phyloP scores from a whole-genome alignment of 2,888 invertebrate species.

The Lepeophtheirus nordmannii region DNA sequence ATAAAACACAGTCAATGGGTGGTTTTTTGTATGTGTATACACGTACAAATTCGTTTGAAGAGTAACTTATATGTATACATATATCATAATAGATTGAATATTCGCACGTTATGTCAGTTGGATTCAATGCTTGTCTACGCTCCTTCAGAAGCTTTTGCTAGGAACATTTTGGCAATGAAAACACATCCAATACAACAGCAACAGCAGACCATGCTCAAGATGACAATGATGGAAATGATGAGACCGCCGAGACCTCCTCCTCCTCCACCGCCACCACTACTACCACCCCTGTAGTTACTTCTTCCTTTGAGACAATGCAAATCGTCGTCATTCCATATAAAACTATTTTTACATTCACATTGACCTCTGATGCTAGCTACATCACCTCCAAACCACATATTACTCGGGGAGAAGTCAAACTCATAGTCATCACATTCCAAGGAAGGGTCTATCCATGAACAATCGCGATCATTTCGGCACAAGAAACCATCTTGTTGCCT shows the following conservation, averaged over 20 bases:
- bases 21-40: too few relatives aligned
- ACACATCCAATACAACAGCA: not conserved
- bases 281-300: not conserved
- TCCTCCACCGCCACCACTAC: not conserved
- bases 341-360: constrained; percentile 16
- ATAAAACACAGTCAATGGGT: too few relatives aligned
- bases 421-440: constrained; percentile 23
- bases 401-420: constrained; percentile 8
- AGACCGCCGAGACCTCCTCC: not conserved
- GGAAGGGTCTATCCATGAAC: constrained; percentile 19
- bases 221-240: not conserved
- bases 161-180: not conserved
- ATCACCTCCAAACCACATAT: constrained; percentile 24
- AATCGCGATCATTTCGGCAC: constrained; percentile 16
- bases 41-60: too few relatives aligned
- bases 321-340: constrained; percentile 17
- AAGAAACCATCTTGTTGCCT: constrained; percentile 18
- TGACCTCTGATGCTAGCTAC: constrained; percentile 14
- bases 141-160: not conserved
- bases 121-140: too few relatives aligned
- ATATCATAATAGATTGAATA: too few relatives aligned
- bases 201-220: not conserved
- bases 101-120: too few relatives aligned
- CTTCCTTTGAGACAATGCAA: constrained; percentile 1
- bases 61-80: too few relatives aligned